Conservation (phyloP, 2,113 vertebrate species). For the Sus scrofa region T2T-Sscrofa CM000827.6:106321501-106322000, state of each 20-base stretch:
- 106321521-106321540: neutral
- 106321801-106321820: neutral
- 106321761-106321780: neutral
- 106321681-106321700: neutral
- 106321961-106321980: neutral
- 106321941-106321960: conserved; percentile 2
- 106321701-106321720: neutral
- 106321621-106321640: rapidly evolving
- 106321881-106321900: neutral
- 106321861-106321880: neutral
- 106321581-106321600: neutral
- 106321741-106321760: rapidly evolving
- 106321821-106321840: neutral
- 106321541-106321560: rapidly evolving
- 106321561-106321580: neutral
- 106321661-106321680: neutral
- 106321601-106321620: neutral
- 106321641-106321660: neutral
- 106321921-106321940: neutral
- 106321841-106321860: neutral
- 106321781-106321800: neutral
- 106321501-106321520: rapidly evolving
- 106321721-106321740: too few relatives aligned
- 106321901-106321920: neutral
- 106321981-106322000: neutral